Percentiles rank a stretch among this genome's conserved stretches.
These are phyloP conservation scores for Daphoenositta chrysoptera DNA, from an alignment of 2,113 vertebrate genomes.

Conservation along the genomic window DNA sequence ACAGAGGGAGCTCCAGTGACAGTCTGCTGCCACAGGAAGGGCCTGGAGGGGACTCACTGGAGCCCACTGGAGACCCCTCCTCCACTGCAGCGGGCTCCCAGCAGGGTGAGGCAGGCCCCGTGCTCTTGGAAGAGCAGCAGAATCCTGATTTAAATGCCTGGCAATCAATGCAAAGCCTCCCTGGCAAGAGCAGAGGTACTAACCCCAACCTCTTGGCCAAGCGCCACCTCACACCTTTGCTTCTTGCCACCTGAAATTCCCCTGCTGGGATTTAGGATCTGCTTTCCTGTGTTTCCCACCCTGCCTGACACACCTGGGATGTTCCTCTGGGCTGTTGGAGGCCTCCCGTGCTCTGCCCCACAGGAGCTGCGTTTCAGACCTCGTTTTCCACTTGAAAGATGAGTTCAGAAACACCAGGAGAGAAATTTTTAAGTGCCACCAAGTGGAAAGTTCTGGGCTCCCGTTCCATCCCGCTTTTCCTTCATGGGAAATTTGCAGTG, in stretches of 20 bases:
- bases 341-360: not conserved
- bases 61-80: not conserved
- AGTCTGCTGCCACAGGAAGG: not conserved
- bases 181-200: not conserved
- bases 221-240: not conserved
- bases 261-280: not conserved
- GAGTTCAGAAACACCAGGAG: not conserved
- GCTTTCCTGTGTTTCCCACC: not conserved
- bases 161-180: not conserved
- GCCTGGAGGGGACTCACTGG: not conserved
- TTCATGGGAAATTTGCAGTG: not conserved
- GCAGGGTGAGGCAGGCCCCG: not conserved
- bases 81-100: not conserved
- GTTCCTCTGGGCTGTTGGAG: not conserved
- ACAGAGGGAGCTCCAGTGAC: not conserved
- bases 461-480: not conserved
- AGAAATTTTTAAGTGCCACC: not conserved
- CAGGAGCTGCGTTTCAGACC: not conserved
- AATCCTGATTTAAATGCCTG: constrained; percentile 4
- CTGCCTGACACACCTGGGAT: not conserved
- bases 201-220: not conserved
- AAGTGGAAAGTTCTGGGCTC: not conserved
- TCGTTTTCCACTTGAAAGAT: not conserved
- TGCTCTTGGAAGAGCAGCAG: not conserved
- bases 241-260: constrained; percentile 24